These are phyloP conservation scores for Loxodonta africana DNA, from an alignment of 2,113 vertebrate genomes.

Conservation along the genomic window DNA sequence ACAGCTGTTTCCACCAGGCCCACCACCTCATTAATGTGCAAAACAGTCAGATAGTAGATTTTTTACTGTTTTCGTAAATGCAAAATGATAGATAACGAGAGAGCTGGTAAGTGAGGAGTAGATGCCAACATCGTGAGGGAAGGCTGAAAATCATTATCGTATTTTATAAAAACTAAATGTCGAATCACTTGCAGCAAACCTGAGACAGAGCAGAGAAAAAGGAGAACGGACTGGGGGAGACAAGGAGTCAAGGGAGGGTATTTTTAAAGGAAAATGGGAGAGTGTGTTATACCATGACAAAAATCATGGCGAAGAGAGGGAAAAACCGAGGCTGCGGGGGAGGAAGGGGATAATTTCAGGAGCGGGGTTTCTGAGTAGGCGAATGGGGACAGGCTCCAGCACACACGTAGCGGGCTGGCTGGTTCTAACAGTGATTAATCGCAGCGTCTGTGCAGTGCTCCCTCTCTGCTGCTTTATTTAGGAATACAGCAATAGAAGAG, in stretches of 20 bases:
- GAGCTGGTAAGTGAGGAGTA: too few species aligned
- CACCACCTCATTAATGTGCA: too few species aligned
- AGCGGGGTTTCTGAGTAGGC: not conserved
- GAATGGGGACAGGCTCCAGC: accelerated
- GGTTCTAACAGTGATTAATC: not conserved
- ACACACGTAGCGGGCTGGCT: not conserved
- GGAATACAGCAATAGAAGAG: not conserved
- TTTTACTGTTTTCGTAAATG: too few species aligned
- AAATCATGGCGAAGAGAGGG: accelerated
- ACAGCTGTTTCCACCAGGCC: too few species aligned
- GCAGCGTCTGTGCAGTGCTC: not conserved
- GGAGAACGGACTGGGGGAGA: accelerated
- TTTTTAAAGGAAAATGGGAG: not conserved
- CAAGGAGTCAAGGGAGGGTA: not conserved
- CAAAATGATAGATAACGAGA: too few species aligned
- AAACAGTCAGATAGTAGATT: too few species aligned
- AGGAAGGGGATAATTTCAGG: not conserved
- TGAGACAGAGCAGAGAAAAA: not conserved
- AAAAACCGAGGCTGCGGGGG: not conserved
- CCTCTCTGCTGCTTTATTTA: conserved; percentile 53
- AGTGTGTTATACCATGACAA: accelerated
- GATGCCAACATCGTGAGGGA: not conserved
- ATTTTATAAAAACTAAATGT: not conserved
- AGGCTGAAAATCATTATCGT: not conserved
- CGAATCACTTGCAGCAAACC: not conserved